A percentile compares a stretch with the other conserved stretches of the same genome.
Evolutionary conservation across 2,797 vertebrate species (phyloP).

Genomic region (Malacoraja senta): DNA sequence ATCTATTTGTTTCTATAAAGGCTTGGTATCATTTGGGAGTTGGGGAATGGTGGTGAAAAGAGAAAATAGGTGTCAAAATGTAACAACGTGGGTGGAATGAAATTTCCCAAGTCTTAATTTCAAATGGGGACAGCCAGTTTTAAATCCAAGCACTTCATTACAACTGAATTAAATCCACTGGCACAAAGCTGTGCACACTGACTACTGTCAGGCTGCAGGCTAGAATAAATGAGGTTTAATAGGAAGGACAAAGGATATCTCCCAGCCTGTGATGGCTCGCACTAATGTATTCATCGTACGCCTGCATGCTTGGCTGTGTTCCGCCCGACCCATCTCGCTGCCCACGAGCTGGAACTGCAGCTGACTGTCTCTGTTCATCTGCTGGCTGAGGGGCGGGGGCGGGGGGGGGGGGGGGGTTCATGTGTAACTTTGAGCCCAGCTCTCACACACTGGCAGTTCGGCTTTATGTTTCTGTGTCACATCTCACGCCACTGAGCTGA

Average conservation of each 20-base stretch:
- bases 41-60: not conserved
- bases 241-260: not conserved
- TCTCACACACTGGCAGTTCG: not conserved
- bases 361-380: not conserved
- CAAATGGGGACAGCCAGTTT: not conserved
- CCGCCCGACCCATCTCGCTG: no score
- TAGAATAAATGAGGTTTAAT: slow-evolving; percentile 29
- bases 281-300: slow-evolving; percentile 27
- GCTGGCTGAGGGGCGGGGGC: not conserved
- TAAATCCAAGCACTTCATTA: not conserved
- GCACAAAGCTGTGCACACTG: not conserved
- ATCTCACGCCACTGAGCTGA: no score
- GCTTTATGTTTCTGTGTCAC: not conserved
- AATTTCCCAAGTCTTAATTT: not conserved
- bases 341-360: not conserved
- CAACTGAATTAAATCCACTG: slow-evolving; percentile 14
- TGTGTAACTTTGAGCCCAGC: not conserved
- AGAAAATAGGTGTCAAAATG: not conserved
- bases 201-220: slow-evolving; percentile 25
- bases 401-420: no score
- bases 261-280: not conserved
- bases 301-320: not conserved
- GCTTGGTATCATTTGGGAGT: not conserved
- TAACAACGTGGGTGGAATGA: not conserved
- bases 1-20: not conserved